Evolutionary conservation across 1,140 invertebrate species (phyloP).

Genomic region (Drosophila tani): DNA sequence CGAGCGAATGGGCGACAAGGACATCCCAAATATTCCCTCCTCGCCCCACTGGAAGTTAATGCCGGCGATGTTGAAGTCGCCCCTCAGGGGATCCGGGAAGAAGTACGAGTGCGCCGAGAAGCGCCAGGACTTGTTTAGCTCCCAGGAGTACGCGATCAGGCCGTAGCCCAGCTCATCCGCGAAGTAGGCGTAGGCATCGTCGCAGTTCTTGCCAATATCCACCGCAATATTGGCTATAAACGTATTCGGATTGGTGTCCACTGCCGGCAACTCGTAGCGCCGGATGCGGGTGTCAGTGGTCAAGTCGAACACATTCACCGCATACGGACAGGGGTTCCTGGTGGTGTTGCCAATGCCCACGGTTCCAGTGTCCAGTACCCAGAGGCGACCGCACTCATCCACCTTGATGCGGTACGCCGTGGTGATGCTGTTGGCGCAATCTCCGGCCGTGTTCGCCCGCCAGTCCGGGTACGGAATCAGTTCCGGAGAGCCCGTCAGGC

Average conservation of each 20-base stretch:
- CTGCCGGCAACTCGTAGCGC: constrained; percentile 89
- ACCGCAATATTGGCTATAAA: constrained; percentile 94
- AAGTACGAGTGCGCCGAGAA: constrained; percentile 90
- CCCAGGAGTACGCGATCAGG: constrained; percentile 91
- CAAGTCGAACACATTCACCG: constrained; percentile 91
- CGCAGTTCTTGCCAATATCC: constrained; percentile 90
- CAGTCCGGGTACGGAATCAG: constrained; percentile 92
- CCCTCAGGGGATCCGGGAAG: constrained; percentile 91
- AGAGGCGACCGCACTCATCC: constrained; percentile 91
- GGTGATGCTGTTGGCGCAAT: constrained; percentile 90
- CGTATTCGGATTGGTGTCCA: constrained; percentile 90
- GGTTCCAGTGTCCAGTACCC: constrained; percentile 93
- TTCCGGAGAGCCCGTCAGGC: constrained; percentile 88
- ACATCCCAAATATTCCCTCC: constrained; percentile 93
- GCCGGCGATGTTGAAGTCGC: constrained; percentile 91
- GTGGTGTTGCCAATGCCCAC: constrained; percentile 92
- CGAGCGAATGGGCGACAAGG: constrained; percentile 87
- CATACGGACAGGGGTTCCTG: constrained; percentile 90
- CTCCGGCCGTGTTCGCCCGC: constrained; percentile 90
- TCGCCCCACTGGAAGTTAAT: constrained; percentile 93
- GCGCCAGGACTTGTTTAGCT: constrained; percentile 91
- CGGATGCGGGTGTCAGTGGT: constrained; percentile 89
- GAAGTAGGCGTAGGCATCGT: constrained; percentile 92
- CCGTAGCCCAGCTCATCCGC: constrained; percentile 93
- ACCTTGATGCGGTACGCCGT: constrained; percentile 91